Conservation (phyloP, 1,140 invertebrate species). For the Brachionus manjavacas region DNA sequence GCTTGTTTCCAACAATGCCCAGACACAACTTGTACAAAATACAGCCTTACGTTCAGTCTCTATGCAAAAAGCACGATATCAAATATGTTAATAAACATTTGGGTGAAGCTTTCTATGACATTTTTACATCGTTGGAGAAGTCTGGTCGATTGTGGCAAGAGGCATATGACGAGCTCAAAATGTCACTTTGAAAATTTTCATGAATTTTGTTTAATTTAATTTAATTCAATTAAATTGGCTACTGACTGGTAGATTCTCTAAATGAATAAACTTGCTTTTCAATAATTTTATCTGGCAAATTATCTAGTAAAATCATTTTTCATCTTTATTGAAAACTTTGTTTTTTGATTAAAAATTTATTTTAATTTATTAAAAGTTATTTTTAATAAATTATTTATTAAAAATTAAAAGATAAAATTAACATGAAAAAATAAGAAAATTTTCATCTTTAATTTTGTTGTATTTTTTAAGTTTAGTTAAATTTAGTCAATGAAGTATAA, state of each 20-base stretch:
- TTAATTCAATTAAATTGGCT: background rate
- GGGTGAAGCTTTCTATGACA: constrained; percentile 51
- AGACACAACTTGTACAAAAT: constrained; percentile 56
- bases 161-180: constrained; percentile 24
- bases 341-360: too few species aligned
- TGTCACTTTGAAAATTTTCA: background rate
- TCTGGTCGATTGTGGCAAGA: constrained; percentile 40
- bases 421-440: too few species aligned
- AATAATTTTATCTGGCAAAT: background rate
- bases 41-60: constrained; percentile 51
- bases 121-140: constrained; percentile 47
- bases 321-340: too few species aligned
- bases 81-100: constrained; percentile 52
- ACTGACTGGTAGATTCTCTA: background rate
- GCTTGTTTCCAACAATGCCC: constrained; percentile 57
- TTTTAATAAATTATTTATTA: too few species aligned
- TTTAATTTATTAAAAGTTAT: too few species aligned
- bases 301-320: background rate
- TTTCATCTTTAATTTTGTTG: too few species aligned
- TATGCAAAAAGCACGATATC: constrained; percentile 55
- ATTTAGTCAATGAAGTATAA: too few species aligned
- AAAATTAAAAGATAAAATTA: too few species aligned
- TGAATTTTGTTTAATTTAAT: background rate
- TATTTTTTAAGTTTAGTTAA: too few species aligned
- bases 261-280: background rate